Base-by-base conservation (phyloP, 2,113 vertebrate genomes). In the Cebus imitator region DNA sequence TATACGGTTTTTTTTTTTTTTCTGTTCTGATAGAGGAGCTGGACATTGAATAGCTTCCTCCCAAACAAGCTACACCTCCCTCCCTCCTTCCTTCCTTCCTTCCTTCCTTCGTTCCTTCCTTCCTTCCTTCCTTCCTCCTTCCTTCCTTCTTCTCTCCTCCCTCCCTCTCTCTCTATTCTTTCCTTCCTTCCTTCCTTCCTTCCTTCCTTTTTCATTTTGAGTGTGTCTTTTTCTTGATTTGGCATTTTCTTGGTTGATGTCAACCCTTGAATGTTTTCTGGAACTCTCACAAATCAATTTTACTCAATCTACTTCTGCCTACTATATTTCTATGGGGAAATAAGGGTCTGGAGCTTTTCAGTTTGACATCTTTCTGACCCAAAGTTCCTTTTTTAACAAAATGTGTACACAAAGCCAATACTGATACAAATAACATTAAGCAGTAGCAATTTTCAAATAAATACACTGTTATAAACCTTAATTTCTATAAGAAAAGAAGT, bases 121-220 rank as follows among this genome's bases (percentile, higher is more conserved):
- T 1, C 8, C 21, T 58, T 0, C 8, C 7, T 58, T 9, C 8
- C 6, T 23, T 0, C 21, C 21, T 1, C 21, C 8, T 58, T 3
- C 8, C 20, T 57, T 1, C 21, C 21, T 58, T 9, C 55, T 57
- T 57, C 55, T 3, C 2, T 6, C 43, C 43, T 43, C 43, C 43
- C 55, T 57, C 20, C 20, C 57, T 58, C 3, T 58, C 21, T 58
- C 2, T 58, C 57, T 58, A 37, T 8, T 58, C 23, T 58, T 4
- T 61, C 23, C 25, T 11, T 58, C 23, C 11, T 58, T 25, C 23
- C 25, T 58, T 61, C 58, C 11, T 25, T 27, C 27, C 8, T 61
- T 58, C 8, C 6, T 58, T 58, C 50, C 21, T 61, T 61, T 27
- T 61, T 21, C 21, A 2, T 43, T 75, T 75, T 6, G 2, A 13